Evolutionary conservation across 37 sponge, comb jelly and placozoan species (phyloP), one percentile per base, ranked within the genome.

Genomic region (Halisarca cf. caerulea): DNA sequence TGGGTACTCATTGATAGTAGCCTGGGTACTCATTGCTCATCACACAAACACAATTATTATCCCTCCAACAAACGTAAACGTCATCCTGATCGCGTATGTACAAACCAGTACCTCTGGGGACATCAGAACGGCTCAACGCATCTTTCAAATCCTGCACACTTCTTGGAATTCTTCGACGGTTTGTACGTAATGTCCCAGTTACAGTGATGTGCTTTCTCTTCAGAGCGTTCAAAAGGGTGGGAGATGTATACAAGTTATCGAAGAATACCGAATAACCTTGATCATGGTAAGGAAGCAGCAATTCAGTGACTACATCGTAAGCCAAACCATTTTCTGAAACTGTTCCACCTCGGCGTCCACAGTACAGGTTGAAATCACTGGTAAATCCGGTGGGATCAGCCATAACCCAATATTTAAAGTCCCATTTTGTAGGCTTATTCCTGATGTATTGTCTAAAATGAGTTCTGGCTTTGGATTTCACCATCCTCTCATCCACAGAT

Each of bases 371-470:
- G 54, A 89, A 84, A 34, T 79, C 47, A 7, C 55, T 24, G 8
- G 85, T 84, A 70, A 80, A 89, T 21, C 82, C 85, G 80, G 21
- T 30, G 79, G 36, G 62, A 77, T 82, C 9, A 60, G 37, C 35
- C 79, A 57, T 0, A 14, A 45, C 68, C 85, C 81, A 89, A 39
- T 72, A 30, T 38, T 89, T 89, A 70, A 89, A 84, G 36, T 85
- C 89, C 85, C 85, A 89, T 41, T 84, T 80, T 14, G 59, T 51
- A 6, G 89, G 89, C 36, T 89, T 89, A 54, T 89, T 89, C n/a
- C 82, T n/a, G 1, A 88, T 88, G 71, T 83, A 88, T 69, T 85
- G 70, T n/a, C 7, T 9, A 6, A 57, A 5, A 8, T 82, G 69
- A 24, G 66, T 36, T 5, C 86, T 36, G 1, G 80, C 68, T 78